Conservation (phyloP, 2,113 vertebrate species). For the Odobenus rosmarus region DNA sequence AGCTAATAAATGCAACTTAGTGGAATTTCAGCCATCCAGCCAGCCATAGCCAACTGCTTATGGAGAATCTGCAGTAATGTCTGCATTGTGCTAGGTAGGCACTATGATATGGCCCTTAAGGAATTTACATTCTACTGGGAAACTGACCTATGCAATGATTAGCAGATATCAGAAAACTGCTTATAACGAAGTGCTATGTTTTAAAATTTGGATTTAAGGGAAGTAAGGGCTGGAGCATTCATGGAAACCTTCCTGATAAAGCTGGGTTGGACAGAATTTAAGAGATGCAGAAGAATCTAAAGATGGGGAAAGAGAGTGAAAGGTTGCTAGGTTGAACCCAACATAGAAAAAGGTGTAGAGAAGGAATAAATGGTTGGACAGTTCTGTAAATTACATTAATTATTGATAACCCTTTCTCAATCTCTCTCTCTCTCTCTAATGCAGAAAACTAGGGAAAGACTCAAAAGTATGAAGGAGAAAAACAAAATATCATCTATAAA, state of each 20-base stretch:
- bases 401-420: not conserved
- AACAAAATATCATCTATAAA: not conserved
- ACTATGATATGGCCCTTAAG: not conserved
- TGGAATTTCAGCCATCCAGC: not conserved
- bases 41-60: not conserved
- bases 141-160: not conserved
- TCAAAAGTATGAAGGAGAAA: not conserved
- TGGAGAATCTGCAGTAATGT: not conserved
- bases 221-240: not conserved
- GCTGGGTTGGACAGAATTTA: not conserved
- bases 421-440: not conserved
- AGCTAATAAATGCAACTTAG: not conserved
- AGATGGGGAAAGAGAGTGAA: not conserved
- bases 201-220: not conserved
- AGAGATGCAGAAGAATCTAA: not conserved
- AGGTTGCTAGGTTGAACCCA: not conserved
- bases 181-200: not conserved
- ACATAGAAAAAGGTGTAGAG: not conserved
- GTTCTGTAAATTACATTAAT: not conserved
- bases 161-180: not conserved
- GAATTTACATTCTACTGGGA: not conserved
- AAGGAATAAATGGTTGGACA: not conserved
- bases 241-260: not conserved
- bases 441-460: not conserved
- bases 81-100: not conserved